Conservation (phyloP, 2,113 vertebrate species). For the Myotis davidii region DNA sequence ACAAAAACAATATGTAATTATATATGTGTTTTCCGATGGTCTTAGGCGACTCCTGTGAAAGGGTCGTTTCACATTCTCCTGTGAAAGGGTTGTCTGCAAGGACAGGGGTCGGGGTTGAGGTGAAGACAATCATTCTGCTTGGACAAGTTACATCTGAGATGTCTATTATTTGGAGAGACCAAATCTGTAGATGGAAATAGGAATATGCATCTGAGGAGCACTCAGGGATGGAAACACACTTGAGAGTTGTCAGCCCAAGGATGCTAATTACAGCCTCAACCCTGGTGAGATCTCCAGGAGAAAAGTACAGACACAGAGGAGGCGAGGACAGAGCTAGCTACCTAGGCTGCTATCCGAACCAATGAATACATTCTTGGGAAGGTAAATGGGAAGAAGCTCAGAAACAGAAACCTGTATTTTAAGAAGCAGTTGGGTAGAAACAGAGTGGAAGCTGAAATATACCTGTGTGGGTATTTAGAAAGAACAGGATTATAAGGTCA, state of each 20-base stretch:
- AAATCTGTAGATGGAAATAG: not conserved
- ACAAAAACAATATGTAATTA: no score
- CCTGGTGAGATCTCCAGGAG: not conserved
- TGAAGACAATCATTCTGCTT: not conserved
- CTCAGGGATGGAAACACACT: not conserved
- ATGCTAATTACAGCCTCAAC: not conserved
- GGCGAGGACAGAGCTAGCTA: not conserved
- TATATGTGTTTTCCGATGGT: no score
- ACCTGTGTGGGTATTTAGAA: not conserved
- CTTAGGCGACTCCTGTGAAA: no score
- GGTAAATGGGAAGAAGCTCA: not conserved
- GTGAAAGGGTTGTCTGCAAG: no score
- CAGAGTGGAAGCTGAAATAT: no score
- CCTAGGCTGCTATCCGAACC: not conserved
- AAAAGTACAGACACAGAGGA: not conserved
- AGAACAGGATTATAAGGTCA: not conserved
- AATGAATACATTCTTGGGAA: no score
- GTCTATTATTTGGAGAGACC: not conserved
- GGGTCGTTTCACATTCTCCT: no score
- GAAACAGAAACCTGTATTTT: not conserved
- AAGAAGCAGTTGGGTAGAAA: not conserved
- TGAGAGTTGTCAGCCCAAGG: not conserved
- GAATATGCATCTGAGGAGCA: not conserved
- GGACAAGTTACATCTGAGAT: not conserved
- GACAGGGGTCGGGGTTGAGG: not conserved